These are phyloP conservation scores for Cisticola juncidis DNA, from an alignment of 2,113 vertebrate genomes.

Conservation along the genomic window DNA sequence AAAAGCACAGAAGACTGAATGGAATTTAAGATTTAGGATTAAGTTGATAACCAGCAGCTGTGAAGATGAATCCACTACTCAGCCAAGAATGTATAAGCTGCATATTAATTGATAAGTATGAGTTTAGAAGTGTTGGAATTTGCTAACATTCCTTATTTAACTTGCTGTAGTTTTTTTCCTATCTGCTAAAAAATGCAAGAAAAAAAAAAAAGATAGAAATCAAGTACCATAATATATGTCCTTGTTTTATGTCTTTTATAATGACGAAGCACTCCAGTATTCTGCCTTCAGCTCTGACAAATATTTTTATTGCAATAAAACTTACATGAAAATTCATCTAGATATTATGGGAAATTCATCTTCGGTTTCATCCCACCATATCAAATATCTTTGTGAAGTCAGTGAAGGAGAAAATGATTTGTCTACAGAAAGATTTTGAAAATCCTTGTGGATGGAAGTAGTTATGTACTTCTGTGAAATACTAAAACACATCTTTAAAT, in stretches of 20 bases:
- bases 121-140: background rate
- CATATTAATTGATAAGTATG: background rate
- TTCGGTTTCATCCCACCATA: background rate
- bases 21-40: background rate
- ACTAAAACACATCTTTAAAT: background rate
- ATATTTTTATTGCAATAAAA: slow-evolving; percentile 29
- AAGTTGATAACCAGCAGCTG: background rate
- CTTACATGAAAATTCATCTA: background rate
- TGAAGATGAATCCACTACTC: background rate
- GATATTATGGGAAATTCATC: slow-evolving; percentile 29
- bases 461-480: background rate
- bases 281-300: background rate
- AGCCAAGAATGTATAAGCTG: background rate
- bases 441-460: background rate
- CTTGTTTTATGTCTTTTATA: slow-evolving; percentile 13
- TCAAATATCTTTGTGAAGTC: slow-evolving; percentile 8
- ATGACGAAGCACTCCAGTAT: background rate
- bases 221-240: background rate
- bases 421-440: background rate
- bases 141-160: background rate
- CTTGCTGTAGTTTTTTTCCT: background rate
- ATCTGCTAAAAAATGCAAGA: background rate
- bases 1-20: background rate
- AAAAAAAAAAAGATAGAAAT: slow-evolving; percentile 19
- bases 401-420: slow-evolving; percentile 27